Conservation (phyloP, 2,797 vertebrate genomes). For the Sarcoramphus papa region DNA sequence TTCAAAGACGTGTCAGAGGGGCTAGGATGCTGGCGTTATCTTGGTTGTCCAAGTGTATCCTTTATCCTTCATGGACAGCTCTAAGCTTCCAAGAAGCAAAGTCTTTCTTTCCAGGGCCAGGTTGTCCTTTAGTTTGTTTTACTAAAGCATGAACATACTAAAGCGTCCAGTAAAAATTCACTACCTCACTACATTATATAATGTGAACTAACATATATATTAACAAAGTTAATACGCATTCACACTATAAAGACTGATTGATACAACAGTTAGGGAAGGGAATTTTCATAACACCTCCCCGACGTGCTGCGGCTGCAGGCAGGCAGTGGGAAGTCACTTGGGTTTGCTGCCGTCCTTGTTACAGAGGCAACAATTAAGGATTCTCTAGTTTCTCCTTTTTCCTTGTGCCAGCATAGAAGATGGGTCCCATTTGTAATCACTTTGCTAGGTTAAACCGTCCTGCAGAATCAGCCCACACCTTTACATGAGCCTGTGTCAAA, state of each 20-base stretch:
- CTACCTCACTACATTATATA: not conserved
- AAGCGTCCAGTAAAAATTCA: not conserved
- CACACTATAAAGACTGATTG: not conserved
- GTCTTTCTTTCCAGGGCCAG: not conserved
- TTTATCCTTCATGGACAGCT: not conserved
- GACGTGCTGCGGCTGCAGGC: fast-evolving
- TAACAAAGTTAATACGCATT: not conserved
- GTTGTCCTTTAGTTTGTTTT: not conserved
- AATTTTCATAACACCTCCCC: fast-evolving
- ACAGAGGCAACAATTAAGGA: not conserved
- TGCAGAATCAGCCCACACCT: not conserved
- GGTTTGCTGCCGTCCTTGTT: fast-evolving
- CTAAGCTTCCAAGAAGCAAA: not conserved
- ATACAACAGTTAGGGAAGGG: not conserved
- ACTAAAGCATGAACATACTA: not conserved
- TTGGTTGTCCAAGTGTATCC: not conserved
- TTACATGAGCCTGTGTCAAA: not conserved
- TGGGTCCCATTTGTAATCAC: fast-evolving
- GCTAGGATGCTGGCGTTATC: not conserved
- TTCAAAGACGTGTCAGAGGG: not conserved
- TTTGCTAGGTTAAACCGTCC: not conserved
- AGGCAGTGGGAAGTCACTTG: fast-evolving
- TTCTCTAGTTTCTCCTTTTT: not conserved
- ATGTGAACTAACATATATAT: not conserved
- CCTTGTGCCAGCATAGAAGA: not conserved